These are phyloP conservation scores for Corydoras maculifer DNA, from an alignment of 2,113 vertebrate species.

Conservation along the genomic window DNA sequence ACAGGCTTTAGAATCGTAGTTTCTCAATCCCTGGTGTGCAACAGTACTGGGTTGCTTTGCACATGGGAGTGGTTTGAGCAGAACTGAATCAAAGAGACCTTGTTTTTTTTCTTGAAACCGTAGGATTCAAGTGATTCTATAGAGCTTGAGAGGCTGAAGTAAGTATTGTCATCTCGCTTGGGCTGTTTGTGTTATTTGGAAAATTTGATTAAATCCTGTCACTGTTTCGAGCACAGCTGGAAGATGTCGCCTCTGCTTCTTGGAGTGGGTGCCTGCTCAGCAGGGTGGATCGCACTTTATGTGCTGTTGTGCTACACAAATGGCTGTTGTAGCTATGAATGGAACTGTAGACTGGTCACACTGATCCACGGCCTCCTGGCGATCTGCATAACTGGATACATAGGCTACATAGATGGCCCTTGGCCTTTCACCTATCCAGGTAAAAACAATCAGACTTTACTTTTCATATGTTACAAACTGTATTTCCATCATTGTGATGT, in stretches of 20 bases:
- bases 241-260: constrained; percentile 74
- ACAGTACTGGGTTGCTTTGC: constrained; percentile 56
- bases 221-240: constrained; percentile 38
- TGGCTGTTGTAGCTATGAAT: constrained; percentile 72
- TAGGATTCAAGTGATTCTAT: background rate
- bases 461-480: too few relatives aligned
- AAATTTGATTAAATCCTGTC: background rate
- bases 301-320: constrained; percentile 71
- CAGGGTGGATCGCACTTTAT: constrained; percentile 81
- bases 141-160: constrained; percentile 1
- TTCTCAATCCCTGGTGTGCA: constrained; percentile 42
- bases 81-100: constrained; percentile 42
- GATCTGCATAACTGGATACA: constrained; percentile 81
- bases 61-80: constrained; percentile 20
- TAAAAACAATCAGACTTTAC: constrained; percentile 44
- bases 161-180: background rate
- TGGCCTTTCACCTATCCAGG: constrained; percentile 92
- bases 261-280: constrained; percentile 70
- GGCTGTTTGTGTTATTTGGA: too few relatives aligned
- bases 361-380: constrained; percentile 84
- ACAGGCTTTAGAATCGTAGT: constrained; percentile 35
- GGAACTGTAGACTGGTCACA: constrained; percentile 92
- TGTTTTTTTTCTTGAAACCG: constrained; percentile 31
- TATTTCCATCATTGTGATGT: too few relatives aligned
- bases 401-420: constrained; percentile 91